A percentile compares a stretch with the other conserved stretches of the same genome.
These are phyloP conservation scores for Pseudopipra pipra DNA, from an alignment of 2,113 vertebrate genomes.

Conservation along the genomic window DNA sequence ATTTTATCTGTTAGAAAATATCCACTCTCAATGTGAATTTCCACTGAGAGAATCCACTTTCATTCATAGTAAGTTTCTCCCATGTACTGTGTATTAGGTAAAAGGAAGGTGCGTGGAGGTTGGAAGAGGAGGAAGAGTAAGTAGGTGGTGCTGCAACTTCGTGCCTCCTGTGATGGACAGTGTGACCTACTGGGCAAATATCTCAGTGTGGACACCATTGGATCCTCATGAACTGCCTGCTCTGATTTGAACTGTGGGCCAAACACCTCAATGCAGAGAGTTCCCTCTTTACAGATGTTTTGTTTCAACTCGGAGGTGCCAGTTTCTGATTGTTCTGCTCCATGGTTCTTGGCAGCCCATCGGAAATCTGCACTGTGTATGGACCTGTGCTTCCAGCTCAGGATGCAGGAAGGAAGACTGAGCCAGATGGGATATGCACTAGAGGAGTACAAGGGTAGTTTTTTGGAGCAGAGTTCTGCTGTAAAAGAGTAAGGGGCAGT, in stretches of 20 bases:
- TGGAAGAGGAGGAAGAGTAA: background rate
- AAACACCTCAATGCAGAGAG: background rate
- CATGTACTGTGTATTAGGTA: background rate
- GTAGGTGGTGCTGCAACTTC: background rate
- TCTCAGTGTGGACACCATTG: accelerated
- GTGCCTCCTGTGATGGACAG: background rate
- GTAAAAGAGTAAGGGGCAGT: background rate
- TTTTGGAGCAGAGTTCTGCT: background rate
- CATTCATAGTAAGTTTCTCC: background rate
- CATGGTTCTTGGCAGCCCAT: background rate
- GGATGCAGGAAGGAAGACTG: background rate
- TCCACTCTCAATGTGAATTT: background rate
- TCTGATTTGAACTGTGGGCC: background rate
- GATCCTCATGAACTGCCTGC: background rate
- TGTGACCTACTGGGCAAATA: background rate
- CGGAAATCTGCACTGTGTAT: background rate
- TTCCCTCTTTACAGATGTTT: background rate
- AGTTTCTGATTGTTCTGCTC: background rate
- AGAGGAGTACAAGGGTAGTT: background rate
- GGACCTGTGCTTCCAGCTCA: background rate
- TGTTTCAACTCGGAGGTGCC: accelerated
- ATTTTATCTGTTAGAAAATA: background rate
- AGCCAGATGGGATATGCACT: background rate
- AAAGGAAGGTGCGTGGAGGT: background rate
- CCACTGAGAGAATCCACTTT: background rate